A percentile compares a stretch with the other conserved stretches of the same genome.
phyloP scores from a whole-genome alignment of 1,140 invertebrate genomes.

The Episyrphus balteatus region DNA sequence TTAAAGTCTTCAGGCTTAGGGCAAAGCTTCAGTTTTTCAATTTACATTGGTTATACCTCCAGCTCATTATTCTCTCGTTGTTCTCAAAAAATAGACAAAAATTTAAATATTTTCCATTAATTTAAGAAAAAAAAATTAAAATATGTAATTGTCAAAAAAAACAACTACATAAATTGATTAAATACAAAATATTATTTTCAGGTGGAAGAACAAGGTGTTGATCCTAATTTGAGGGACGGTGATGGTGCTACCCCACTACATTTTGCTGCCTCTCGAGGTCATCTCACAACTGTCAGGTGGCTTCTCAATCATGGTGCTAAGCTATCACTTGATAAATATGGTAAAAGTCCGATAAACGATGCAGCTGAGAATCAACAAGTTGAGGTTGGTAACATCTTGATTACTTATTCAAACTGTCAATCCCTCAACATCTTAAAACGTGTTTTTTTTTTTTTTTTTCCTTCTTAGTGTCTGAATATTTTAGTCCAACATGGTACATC shows the following conservation, averaged over 20 bases:
- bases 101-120: too few relatives aligned
- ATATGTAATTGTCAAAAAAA: background rate
- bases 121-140: too few relatives aligned
- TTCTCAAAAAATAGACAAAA: too few relatives aligned
- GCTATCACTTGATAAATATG: conserved; percentile 67
- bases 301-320: conserved; percentile 66
- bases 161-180: too few relatives aligned
- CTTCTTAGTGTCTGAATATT: conserved; percentile 57
- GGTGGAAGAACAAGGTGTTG: conserved; percentile 71
- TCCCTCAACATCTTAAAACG: background rate
- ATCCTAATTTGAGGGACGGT: conserved; percentile 70
- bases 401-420: conserved; percentile 1
- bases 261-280: conserved; percentile 70
- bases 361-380: conserved; percentile 81
- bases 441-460: conserved; percentile 3
- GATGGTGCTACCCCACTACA: conserved; percentile 72
- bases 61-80: too few relatives aligned
- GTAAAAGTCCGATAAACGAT: conserved; percentile 79
- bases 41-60: too few relatives aligned
- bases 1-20: too few relatives aligned
- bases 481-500: conserved; percentile 63
- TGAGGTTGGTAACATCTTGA: conserved; percentile 49
- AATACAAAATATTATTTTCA: conserved; percentile 33
- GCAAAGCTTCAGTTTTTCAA: too few relatives aligned
- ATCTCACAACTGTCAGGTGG: conserved; percentile 71